Percentiles rank a stretch among this genome's conserved stretches.
These are phyloP conservation scores for Ectemnius continuus DNA, from an alignment of 2,888 invertebrate genomes.

Conservation along the genomic window DNA sequence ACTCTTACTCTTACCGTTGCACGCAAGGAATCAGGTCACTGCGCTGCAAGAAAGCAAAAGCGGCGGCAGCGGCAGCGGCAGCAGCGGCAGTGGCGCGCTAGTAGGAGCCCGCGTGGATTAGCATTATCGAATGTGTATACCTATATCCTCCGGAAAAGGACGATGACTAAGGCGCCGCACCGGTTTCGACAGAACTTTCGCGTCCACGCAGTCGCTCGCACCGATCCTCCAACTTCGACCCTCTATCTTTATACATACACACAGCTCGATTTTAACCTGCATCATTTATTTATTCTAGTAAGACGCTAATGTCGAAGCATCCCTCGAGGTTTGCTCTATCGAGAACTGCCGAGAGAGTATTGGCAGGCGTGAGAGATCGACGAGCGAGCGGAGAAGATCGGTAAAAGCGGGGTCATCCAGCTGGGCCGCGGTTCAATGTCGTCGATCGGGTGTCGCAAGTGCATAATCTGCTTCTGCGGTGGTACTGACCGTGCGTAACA, in stretches of 20 bases:
- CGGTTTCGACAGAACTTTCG: constrained; percentile 67
- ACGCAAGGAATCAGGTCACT: constrained; percentile 77
- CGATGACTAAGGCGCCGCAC: constrained; percentile 64
- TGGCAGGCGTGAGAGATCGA: constrained; percentile 8
- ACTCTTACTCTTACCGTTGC: constrained; percentile 76
- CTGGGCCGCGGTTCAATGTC: constrained; percentile 60
- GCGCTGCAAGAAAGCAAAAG: constrained; percentile 77
- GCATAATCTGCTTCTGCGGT: constrained; percentile 40
- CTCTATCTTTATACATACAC: too few species aligned
- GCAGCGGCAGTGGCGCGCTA: constrained; percentile 1
- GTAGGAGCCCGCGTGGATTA: constrained; percentile 32
- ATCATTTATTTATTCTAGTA: too few species aligned
- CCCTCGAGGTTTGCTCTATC: background rate
- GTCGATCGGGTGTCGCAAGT: constrained; percentile 46
- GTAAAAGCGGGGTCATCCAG: constrained; percentile 47
- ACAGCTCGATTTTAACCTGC: too few species aligned
- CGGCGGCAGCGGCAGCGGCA: constrained; percentile 67
- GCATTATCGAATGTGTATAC: constrained; percentile 24
- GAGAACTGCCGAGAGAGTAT: background rate
- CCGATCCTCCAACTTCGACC: constrained; percentile 16
- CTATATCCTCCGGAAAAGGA: constrained; percentile 66
- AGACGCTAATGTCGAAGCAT: background rate
- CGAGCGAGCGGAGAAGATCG: constrained; percentile 22
- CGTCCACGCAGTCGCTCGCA: constrained; percentile 39
- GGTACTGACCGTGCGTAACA: constrained; percentile 42